These are phyloP conservation scores for Serripes groenlandicus DNA, from an alignment of 2,888 invertebrate species.

Conservation along the genomic window DNA sequence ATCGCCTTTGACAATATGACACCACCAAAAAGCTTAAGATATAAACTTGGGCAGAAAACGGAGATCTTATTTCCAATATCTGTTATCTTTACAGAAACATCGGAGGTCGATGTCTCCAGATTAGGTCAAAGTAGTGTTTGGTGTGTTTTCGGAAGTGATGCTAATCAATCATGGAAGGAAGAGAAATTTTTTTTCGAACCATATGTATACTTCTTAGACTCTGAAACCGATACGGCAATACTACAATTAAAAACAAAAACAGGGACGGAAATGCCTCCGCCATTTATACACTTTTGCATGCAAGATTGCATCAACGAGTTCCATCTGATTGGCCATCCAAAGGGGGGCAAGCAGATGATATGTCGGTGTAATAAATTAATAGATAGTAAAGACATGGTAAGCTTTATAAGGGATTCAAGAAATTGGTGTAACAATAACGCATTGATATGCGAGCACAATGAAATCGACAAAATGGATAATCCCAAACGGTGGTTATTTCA, in stretches of 20 bases:
- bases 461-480: conserved; percentile 19
- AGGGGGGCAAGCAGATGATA: conserved; percentile 12
- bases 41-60: too few relatives aligned
- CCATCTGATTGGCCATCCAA: conserved; percentile 53
- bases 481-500: conserved; percentile 42
- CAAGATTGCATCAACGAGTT: conserved; percentile 25
- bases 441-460: conserved; percentile 5
- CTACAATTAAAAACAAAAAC: conserved; percentile 34
- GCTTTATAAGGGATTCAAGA: conserved; percentile 19
- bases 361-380: conserved; percentile 27
- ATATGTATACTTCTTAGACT: conserved; percentile 31
- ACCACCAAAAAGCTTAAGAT: too few relatives aligned
- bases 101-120: too few relatives aligned
- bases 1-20: too few relatives aligned
- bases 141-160: not conserved
- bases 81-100: too few relatives aligned
- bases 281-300: conserved; percentile 38
- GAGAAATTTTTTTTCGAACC: conserved; percentile 21
- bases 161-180: not conserved
- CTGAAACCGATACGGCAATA: conserved; percentile 47
- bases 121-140: too few relatives aligned
- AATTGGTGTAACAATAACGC: conserved; percentile 32
- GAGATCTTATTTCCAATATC: too few relatives aligned
- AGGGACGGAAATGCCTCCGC: conserved; percentile 25
- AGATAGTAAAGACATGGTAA: not conserved